Evolutionary conservation across 2,113 vertebrate genomes (phyloP), one percentile per base, ranked within the genome.

Genomic region (Charina bottae): DNA sequence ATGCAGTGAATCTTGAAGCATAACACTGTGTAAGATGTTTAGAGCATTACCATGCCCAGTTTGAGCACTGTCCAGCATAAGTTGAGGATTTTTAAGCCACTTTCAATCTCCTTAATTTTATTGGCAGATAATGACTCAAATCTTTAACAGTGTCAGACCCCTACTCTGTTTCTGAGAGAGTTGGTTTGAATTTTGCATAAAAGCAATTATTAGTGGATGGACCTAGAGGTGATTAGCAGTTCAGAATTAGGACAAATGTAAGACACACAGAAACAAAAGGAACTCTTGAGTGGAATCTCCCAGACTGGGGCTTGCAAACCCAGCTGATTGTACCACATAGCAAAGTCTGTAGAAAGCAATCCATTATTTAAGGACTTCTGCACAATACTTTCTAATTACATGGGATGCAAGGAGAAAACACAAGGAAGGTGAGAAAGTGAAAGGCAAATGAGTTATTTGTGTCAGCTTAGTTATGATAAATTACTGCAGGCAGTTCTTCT

Each of bases 391-490:
- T 85, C 84, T 85, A 89, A 85, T 92, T 92, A 92, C 21, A 83
- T 60, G 37, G 60, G 33, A 60, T 85, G 59, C 59, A 92, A 60
- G 83, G 83, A 46, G 24, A 89, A 84, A 89, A 89, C 54, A 64
- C 56, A 84, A 72, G 17, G 83, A 89, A 92, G 68, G 91, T 92
- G 88, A 89, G 49, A 85, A 68, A 89, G 55, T 89, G 78, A 89
- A 89, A 92, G 78, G 55, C 59, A 85, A 85, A 56, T 89, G 49
- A 64, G 17, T 92, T 89, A 56, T 68, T 89, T 85, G 64, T 92
- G 49, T 86, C 92, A 92, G 26, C 54, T 92, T 92, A 56, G 58
- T 60, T 92, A 89, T 86, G 92, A 92, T 89, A 72, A 85, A 88
- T 55, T 72, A 64, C 88, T 60, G 23, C 26, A 85, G 49, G 37